Conservation (phyloP, 2,113 vertebrate species). For the Tautogolabrus adspersus region DNA sequence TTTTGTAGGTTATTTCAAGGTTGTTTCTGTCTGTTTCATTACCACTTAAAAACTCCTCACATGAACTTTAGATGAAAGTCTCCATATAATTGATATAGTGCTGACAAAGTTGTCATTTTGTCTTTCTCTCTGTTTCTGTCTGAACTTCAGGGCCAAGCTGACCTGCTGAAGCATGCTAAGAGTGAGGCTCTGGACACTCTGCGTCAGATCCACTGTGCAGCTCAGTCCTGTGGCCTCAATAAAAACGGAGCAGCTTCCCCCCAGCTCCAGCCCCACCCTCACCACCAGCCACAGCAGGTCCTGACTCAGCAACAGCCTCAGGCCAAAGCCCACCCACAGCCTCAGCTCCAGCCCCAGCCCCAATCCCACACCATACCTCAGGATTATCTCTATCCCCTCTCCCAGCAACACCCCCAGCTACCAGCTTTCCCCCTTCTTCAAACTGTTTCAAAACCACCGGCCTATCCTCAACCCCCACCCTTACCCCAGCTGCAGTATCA, state of each 20-base stretch:
- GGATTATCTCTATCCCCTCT: conserved; percentile 37
- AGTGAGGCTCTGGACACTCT: conserved; percentile 89
- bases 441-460: conserved; percentile 63
- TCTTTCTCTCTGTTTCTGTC: neutral
- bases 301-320: conserved; percentile 52
- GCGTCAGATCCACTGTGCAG: conserved; percentile 92
- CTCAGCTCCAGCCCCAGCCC: neutral
- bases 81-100: too few species aligned
- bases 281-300: conserved; percentile 50
- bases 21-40: too few species aligned
- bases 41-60: too few species aligned
- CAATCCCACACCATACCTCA: conserved; percentile 54
- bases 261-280: conserved; percentile 70
- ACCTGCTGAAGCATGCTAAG: conserved; percentile 92
- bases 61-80: too few species aligned
- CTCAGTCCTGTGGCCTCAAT: conserved; percentile 90
- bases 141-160: conserved; percentile 88
- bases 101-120: neutral
- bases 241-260: conserved; percentile 86
- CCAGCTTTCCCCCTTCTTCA: conserved; percentile 43
- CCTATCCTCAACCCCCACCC: conserved; percentile 76
- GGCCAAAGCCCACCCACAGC: conserved; percentile 44
- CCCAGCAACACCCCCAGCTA: conserved; percentile 36
- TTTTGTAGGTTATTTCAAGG: too few species aligned
- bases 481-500: conserved; percentile 55